phyloP scores from a whole-genome alignment of 1,140 invertebrate species.

The Pristionchus pacificus region DNA sequence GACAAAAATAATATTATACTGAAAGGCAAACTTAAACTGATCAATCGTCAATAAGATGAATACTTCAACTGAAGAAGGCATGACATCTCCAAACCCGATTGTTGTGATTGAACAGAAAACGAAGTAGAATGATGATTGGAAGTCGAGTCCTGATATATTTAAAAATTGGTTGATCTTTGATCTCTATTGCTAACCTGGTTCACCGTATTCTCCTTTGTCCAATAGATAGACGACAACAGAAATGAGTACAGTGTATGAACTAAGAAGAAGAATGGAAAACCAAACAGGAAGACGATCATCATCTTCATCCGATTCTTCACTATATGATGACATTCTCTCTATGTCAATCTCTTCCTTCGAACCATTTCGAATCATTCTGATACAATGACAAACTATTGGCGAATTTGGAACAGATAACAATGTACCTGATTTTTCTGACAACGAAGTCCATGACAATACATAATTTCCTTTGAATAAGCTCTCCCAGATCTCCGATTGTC shows the following conservation, averaged over 20 bases:
- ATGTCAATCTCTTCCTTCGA: neutral
- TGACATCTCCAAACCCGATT: slow-evolving; percentile 32
- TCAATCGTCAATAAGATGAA: neutral
- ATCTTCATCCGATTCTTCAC: slow-evolving; percentile 2
- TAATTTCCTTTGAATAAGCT: slow-evolving; percentile 26
- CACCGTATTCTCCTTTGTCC: slow-evolving; percentile 18
- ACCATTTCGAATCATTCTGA: slow-evolving; percentile 19
- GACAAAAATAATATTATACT: slow-evolving; percentile 26
- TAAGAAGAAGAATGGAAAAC: slow-evolving; percentile 21
- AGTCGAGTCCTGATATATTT: slow-evolving; percentile 15
- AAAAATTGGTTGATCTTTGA: neutral
- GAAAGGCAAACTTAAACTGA: slow-evolving; percentile 2
- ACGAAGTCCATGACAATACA: slow-evolving; percentile 13
- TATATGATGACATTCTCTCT: neutral
- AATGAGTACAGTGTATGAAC: slow-evolving; percentile 17
- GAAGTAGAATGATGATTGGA: slow-evolving; percentile 23
- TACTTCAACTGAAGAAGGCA: slow-evolving; percentile 27
- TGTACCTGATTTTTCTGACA: slow-evolving; percentile 2
- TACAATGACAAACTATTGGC: neutral
- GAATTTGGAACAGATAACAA: neutral
- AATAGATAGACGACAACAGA: slow-evolving; percentile 20
- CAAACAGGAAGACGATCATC: slow-evolving; percentile 25
- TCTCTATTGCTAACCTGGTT: neutral
- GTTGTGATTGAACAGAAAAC: slow-evolving; percentile 29
- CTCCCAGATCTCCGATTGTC: slow-evolving; percentile 29